Base-by-base conservation (phyloP, 2,888 invertebrate species). In the Philereme transversata region DNA sequence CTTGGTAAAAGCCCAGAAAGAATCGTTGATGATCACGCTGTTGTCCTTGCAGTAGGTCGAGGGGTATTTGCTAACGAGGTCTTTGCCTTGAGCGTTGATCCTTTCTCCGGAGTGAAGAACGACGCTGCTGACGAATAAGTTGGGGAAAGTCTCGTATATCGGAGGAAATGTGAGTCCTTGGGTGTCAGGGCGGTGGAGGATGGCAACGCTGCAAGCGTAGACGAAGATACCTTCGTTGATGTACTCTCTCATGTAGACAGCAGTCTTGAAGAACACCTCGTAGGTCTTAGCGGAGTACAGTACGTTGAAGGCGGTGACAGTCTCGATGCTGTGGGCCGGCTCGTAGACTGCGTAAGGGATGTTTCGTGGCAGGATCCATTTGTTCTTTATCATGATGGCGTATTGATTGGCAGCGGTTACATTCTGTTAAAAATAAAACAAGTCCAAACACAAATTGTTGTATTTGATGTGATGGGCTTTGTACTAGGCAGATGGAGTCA, bases 211-310 rank as follows among this genome's bases (percentile, higher is more conserved):
- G 56, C 95, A 80, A 5, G 95, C 94, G 71, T 95, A 95, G 47
- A 95, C 90, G 81, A 94, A 96, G 76, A 96, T 88, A 52, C 93
- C 94, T 81, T 95, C 95, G 81, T 96, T 97, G 61, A 95, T 86
- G 66, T 93, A 84, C 60, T 94, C 88, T 55, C 96, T 94, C 33
- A 95, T 93, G 92, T 94, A 95, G 43, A 94, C 93, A 36, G 95
- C 95, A 5, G 95, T 94, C 71, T 94, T 93, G 81, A 93, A 93
- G 88, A 97, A 96, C 40, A 95, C 95, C 7, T 94, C 93, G 81
- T 93, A 96, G 78, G 95, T 94, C 81, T 95, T 95, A 68, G 96
- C 95, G 60, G 94, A 94, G 86, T 93, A 93, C 67, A 97, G 91
- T 60, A 95, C 87, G 76, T 95, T 93, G 86, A 95, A 95, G 34